These are phyloP conservation scores for Nephrocerus scutellatus DNA, from an alignment of 2,888 invertebrate species.

Conservation along the genomic window DNA sequence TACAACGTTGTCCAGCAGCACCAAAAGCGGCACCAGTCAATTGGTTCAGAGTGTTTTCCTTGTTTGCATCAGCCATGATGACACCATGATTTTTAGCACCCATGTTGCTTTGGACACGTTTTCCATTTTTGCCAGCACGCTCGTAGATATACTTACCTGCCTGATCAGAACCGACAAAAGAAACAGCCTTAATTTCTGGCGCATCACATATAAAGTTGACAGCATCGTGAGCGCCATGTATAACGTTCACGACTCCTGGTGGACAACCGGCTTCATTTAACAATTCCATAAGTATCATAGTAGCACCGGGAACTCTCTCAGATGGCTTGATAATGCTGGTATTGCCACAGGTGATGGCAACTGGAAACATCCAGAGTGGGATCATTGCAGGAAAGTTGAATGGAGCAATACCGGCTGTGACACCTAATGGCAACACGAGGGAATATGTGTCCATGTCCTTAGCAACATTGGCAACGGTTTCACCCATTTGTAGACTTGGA, in stretches of 20 bases:
- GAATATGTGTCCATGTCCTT: slow-evolving; percentile 97
- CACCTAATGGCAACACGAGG: slow-evolving; percentile 83
- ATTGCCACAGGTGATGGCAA: slow-evolving; percentile 85
- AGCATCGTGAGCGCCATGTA: slow-evolving; percentile 90
- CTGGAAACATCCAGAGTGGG: slow-evolving; percentile 91
- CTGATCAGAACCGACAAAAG: slow-evolving; percentile 95
- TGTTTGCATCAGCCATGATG: slow-evolving; percentile 94
- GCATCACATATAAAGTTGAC: slow-evolving; percentile 98
- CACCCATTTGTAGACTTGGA: slow-evolving; percentile 86
- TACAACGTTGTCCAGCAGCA: slow-evolving; percentile 97
- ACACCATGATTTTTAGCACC: slow-evolving; percentile 99
- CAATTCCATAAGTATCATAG: slow-evolving; percentile 89
- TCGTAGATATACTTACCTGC: slow-evolving; percentile 96
- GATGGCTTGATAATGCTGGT: slow-evolving; percentile 93
- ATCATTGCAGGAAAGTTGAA: slow-evolving; percentile 99
- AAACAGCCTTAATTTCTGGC: slow-evolving; percentile 92
- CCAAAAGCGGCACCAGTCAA: slow-evolving; percentile 93
- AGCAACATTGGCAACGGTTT: slow-evolving; percentile 71
- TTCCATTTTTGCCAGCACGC: slow-evolving; percentile 83
- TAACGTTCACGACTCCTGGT: slow-evolving; percentile 90
- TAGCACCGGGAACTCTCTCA: slow-evolving; percentile 95
- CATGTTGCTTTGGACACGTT: slow-evolving; percentile 97
- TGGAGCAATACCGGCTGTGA: slow-evolving; percentile 88
- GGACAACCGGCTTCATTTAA: slow-evolving; percentile 92
- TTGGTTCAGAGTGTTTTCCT: slow-evolving; percentile 91